Percentiles rank a stretch among this genome's conserved stretches.
Evolutionary conservation across 2,113 vertebrate genomes (phyloP).

Genomic region (Uropsilus gracilis): DNA sequence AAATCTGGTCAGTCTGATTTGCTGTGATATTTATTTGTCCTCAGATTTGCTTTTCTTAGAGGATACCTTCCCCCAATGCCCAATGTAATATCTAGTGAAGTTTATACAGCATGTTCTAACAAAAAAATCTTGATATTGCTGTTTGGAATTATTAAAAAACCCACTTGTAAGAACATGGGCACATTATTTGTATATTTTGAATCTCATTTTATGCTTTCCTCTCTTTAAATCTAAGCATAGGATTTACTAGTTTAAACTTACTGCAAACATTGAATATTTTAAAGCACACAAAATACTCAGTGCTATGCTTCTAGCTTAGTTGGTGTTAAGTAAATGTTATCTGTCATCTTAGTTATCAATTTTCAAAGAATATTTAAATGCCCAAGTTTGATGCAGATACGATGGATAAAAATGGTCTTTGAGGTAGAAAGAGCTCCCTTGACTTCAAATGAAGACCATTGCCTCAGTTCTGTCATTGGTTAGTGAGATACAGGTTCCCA

Average conservation of each 20-base stretch:
- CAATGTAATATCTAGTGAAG: neutral
- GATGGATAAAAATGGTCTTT: neutral
- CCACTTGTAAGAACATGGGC: neutral
- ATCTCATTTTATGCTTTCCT: neutral
- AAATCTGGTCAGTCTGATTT: neutral
- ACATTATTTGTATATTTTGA: neutral
- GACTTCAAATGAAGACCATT: neutral
- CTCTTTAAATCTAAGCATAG: neutral
- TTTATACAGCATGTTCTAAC: neutral
- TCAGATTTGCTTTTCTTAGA: neutral
- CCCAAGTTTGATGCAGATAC: neutral
- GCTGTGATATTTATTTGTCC: constrained; percentile 23
- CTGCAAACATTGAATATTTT: neutral
- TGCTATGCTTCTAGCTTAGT: neutral
- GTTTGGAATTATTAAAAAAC: neutral
- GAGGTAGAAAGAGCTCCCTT: neutral
- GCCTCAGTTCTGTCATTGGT: neutral
- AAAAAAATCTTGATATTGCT: neutral
- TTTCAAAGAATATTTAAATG: constrained; percentile 21
- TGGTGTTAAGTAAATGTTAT: neutral
- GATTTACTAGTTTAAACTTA: neutral
- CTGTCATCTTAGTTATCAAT: neutral
- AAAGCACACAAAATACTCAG: neutral
- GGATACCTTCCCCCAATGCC: neutral
- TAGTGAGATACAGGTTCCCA: neutral